Base-by-base conservation (phyloP, 2,113 vertebrate species). In the Ceyx margarethae region DNA sequence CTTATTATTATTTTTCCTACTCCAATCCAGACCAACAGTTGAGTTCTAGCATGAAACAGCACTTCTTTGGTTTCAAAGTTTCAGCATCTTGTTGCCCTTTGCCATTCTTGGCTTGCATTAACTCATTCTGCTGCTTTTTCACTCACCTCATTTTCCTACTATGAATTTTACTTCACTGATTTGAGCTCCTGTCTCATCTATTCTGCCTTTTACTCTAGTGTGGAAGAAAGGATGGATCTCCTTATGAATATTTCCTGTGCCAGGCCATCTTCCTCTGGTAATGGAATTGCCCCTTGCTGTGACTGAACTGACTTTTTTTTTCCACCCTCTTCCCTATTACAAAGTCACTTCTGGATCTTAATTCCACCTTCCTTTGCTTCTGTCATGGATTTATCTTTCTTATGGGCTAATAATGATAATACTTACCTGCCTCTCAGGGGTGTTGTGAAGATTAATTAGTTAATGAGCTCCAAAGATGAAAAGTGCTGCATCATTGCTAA, bases 401-500 rank as follows among this genome's bases (percentile, higher is more conserved):
- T 85, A 89, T 88, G 85, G 81, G 84, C 81, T 94, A 94, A 96
- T 93, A 96, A 92, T 86, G 90, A 95, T 94, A 96, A 74, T 89
- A 74, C 85, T 95, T 93, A 96, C 94, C 91, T 96, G 91, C 85
- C 79, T 96, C 96, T 95, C 84, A 75, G 68, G 91, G 73, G 87
- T 91, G 89, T 93, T 95, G 91, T 95, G 87, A 96, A 93, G 92
- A 96, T 96, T 96, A 95, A 95, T 93, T 96, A 96, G 89, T 93
- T 96, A 96, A 94, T 93, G 93, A 96, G 91, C 79, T 94, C 72
- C 51, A 33, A 96, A 89, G 89, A 96, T 91, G 73, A 92, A 93
- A 96, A 96, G 92, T 93, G 94, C 81, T 85, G 94, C 91, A 93
- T 93, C 96, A 94, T 91, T 96, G 72, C 85, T 95, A 96, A 96